Percentiles rank a stretch among this genome's conserved stretches.
phyloP scores from a whole-genome alignment of 2,888 invertebrate genomes.

The Caenorhabditis imperialis region DNA sequence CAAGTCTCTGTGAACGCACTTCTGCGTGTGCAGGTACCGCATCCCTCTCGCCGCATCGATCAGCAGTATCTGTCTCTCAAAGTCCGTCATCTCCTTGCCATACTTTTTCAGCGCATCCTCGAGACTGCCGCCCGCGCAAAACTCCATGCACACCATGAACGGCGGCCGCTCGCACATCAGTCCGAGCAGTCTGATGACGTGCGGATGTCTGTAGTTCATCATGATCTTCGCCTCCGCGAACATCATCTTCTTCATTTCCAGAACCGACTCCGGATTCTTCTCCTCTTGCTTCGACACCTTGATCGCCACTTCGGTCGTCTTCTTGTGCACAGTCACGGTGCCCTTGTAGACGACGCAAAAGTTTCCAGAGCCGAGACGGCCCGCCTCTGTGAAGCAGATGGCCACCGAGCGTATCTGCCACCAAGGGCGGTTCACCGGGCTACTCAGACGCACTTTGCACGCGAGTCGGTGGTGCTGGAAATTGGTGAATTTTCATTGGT shows the following conservation, averaged over 20 bases:
- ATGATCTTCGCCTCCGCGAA: no score
- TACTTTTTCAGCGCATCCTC: no score
- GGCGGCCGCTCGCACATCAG: slow-evolving; percentile 12
- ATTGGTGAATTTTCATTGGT: no score
- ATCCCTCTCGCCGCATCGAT: no score
- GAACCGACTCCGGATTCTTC: no score
- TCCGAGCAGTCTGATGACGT: slow-evolving; percentile 27
- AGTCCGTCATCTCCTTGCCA: no score
- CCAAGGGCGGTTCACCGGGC: slow-evolving; percentile 21
- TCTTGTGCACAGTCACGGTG: slow-evolving; percentile 19
- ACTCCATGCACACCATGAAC: slow-evolving; percentile 36
- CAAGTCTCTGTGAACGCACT: no score
- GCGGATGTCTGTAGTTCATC: no score
- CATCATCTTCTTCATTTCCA: no score
- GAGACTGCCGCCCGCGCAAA: slow-evolving; percentile 6
- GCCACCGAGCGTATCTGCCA: slow-evolving; percentile 40
- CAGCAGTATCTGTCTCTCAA: no score
- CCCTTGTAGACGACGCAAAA: slow-evolving; percentile 59
- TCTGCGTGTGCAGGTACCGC: no score
- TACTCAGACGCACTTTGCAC: slow-evolving; percentile 30
- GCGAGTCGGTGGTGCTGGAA: slow-evolving; percentile 41
- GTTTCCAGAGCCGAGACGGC: slow-evolving; percentile 55
- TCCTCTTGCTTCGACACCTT: slow-evolving; percentile 68
- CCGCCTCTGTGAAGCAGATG: slow-evolving; percentile 27
- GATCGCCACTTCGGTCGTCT: slow-evolving; percentile 68